phyloP scores from a whole-genome alignment of 2,888 invertebrate species.

The Chrysolina americana region DNA sequence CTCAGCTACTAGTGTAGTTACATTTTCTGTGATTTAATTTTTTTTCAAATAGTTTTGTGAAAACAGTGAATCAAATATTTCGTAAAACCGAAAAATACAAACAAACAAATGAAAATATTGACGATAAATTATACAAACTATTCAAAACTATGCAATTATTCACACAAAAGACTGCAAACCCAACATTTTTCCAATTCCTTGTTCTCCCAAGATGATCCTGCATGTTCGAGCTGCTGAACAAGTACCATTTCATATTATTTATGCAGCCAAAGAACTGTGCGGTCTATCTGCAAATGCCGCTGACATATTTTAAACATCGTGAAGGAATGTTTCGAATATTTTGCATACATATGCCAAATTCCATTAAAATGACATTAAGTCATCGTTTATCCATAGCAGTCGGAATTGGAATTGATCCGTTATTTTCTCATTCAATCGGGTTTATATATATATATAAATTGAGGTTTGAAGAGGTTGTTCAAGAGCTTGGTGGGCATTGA shows the following conservation, averaged over 20 bases:
- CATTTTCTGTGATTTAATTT: too few relatives aligned
- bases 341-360: slow-evolving; percentile 54
- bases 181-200: slow-evolving; percentile 32
- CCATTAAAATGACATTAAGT: slow-evolving; percentile 38
- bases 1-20: too few relatives aligned
- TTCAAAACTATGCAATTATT: too few relatives aligned
- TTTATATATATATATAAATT: not conserved
- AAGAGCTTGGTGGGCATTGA: too few relatives aligned
- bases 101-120: too few relatives aligned
- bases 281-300: slow-evolving; percentile 53
- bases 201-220: slow-evolving; percentile 51
- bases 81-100: too few relatives aligned
- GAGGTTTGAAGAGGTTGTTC: not conserved
- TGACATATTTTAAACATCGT: slow-evolving; percentile 59
- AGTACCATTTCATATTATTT: slow-evolving; percentile 59
- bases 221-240: slow-evolving; percentile 51
- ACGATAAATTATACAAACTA: too few relatives aligned
- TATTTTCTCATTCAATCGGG: not conserved
- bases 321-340: slow-evolving; percentile 51
- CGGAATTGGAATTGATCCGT: slow-evolving; percentile 1
- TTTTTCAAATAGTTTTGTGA: too few relatives aligned
- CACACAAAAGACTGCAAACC: slow-evolving; percentile 18
- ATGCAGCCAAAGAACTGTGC: slow-evolving; percentile 54
- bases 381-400: slow-evolving; percentile 20
- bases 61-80: too few relatives aligned